Evolutionary conservation across 2,797 vertebrate species (phyloP).

Genomic region (Crotalus adamanteus): DNA sequence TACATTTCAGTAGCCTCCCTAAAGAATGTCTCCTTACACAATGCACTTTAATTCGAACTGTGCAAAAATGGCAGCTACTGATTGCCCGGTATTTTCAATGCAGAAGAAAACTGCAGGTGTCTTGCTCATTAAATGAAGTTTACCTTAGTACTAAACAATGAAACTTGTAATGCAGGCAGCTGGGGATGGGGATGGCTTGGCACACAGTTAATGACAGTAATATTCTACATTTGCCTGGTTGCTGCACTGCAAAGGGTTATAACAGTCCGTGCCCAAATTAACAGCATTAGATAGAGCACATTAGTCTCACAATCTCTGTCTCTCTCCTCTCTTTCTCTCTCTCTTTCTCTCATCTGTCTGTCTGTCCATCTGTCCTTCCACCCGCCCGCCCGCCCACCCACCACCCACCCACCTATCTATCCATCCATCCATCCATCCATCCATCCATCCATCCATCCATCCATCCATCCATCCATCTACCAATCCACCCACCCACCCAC

Average conservation of each 20-base stretch:
- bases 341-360: too few relatives aligned
- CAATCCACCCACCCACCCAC: too few relatives aligned
- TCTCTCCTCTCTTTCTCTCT: too few relatives aligned
- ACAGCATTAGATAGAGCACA: rapidly evolving
- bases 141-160: constrained; percentile 10
- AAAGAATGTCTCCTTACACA: background rate
- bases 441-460: too few relatives aligned
- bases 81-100: constrained; percentile 2
- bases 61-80: background rate
- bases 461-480: rapidly evolving
- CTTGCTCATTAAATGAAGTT: constrained; percentile 21
- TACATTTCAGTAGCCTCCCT: background rate
- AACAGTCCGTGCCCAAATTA: constrained; percentile 6
- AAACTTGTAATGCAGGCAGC: background rate
- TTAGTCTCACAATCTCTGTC: background rate
- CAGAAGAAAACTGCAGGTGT: background rate
- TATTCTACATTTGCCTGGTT: background rate
- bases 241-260: constrained; percentile 12
- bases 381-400: too few relatives aligned
- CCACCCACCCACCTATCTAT: too few relatives aligned
- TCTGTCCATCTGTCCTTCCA: too few relatives aligned
- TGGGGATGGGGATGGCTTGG: background rate
- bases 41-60: background rate
- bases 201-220: background rate
- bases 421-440: too few relatives aligned